A percentile compares a stretch with the other conserved stretches of the same genome.
These are phyloP conservation scores for Drosophila seclusa DNA, from an alignment of 2,888 invertebrate genomes.

Conservation along the genomic window DNA sequence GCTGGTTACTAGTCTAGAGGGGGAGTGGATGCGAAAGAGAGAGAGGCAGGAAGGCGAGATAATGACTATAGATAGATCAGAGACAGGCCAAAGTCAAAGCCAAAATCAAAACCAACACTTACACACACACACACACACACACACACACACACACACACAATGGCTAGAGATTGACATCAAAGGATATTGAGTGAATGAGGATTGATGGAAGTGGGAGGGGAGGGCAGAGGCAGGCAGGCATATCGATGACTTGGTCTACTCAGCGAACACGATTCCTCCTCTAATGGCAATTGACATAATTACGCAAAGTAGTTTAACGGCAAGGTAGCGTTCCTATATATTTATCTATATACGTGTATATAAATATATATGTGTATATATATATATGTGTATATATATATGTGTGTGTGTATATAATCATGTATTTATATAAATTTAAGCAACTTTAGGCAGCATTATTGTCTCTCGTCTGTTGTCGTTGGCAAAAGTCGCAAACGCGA, in stretches of 20 bases:
- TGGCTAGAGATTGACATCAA: conserved; percentile 68
- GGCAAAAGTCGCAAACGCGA: conserved; percentile 42
- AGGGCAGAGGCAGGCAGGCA: conserved; percentile 6
- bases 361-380: neutral
- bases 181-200: conserved; percentile 29
- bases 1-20: conserved; percentile 32
- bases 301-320: conserved; percentile 76
- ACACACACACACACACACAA: conserved; percentile 39
- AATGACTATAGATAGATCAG: conserved; percentile 58
- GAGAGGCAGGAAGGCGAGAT: conserved; percentile 35
- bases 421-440: neutral
- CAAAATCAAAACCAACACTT: conserved; percentile 8
- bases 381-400: neutral
- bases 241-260: conserved; percentile 61
- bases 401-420: neutral
- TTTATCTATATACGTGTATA: conserved; percentile 17
- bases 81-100: conserved; percentile 13
- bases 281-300: conserved; percentile 81
- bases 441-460: neutral
- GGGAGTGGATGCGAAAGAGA: neutral
- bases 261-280: conserved; percentile 8
- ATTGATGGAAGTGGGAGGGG: neutral
- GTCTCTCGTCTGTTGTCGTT: neutral
- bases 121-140: neutral
- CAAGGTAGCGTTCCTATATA: conserved; percentile 13